Base-by-base conservation (phyloP, 2,113 vertebrate species). In the Cynoglossus semilaevis region DNA sequence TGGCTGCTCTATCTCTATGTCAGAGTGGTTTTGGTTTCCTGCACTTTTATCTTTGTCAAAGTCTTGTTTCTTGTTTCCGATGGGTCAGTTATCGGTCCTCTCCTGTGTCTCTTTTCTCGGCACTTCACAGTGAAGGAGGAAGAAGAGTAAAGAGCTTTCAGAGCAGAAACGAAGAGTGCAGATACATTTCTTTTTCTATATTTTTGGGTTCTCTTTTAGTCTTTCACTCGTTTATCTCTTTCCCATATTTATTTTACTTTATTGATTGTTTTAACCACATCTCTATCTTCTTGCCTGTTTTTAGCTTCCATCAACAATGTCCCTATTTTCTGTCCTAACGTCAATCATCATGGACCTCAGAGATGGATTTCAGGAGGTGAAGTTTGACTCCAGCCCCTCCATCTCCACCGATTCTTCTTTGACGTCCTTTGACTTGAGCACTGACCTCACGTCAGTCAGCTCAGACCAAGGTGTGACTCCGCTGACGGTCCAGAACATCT, bases 391-490 rank as follows among this genome's bases (percentile, higher is more conserved):
- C 42, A 86, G 83, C 54, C 53, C 74, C 0, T 83, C 80, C 3
- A 10, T 12, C 40, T 87, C 85, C 9, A 78, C 76, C 0, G 69
- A 60, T 37, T 85, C 79, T 6, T 86, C 82, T 8, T 87, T 83
- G 85, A 70, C 78, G 0, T 83, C 85, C 1, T 80, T 79, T 34
- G 82, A 80, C 15, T 13, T 56, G 0, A 85, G 87, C 60, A 84
- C 83, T 36, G 87, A 85, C 68, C 66, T 83, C 53, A 87, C 81
- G 8, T 88, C 85, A 11, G 11, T 87, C 46, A 66, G 66, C 66
- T 83, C 81, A 0, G 85, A 85, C 36, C 80, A 66, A 1, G n/a
- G 22, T 49, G n/a, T 37, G 36, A 83, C 67, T 11, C 78, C 85
- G 0, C 5, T 72, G 40, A 57, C 67, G 0, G 46, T 57, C 16